Evolutionary conservation across 2,797 vertebrate species (phyloP), one percentile per base, ranked within the genome.

Genomic region (Lates japonicus): DNA sequence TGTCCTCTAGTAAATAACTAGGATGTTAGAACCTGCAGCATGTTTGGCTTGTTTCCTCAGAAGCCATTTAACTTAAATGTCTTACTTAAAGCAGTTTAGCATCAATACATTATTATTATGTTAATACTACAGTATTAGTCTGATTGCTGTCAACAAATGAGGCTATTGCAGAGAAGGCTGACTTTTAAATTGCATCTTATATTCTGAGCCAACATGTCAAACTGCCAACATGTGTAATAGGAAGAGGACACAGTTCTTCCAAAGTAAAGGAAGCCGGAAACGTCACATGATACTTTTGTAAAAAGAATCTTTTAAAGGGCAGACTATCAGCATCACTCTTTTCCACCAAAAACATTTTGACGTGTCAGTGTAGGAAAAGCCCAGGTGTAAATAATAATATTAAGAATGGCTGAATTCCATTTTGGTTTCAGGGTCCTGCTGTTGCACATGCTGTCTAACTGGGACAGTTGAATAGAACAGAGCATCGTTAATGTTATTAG

Each of bases 1-100:
- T 42, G 33, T 49, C 75, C 42, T 67, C n/a, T 11, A 49, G 64
- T 25, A 51, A 80, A 66, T 44, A 42, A 81, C 49, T n/a, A 31
- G 13, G 46, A 29, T 14, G 3, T 48, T 67, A 63, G 55, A 79
- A 67, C 16, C n/a, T 57, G 63, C 54, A 37, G 20, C 62, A 52
- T 46, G 58, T 66, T 49, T 74, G 39, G 54, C 14, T 69, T 62
- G n/a, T 60, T 62, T 70, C 11, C 37, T 61, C 37, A 3, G 49
- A 68, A 54, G 17, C 13, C 12, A 39, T 57, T 70, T 35, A 25
- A 48, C 20, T 19, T 20, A 39, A 59, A 46, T 20, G 31, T 49
- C 31, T 29, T 7, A 54, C 39, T 39, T 22, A 54, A 3, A 60
- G 29, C 51, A 25, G 44, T 33, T 35, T 9, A 49, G 25, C 29